Percentiles rank a stretch among this genome's conserved stretches.
phyloP scores from a whole-genome alignment of 1,140 invertebrate genomes.

The Diorhabda elongata region DNA sequence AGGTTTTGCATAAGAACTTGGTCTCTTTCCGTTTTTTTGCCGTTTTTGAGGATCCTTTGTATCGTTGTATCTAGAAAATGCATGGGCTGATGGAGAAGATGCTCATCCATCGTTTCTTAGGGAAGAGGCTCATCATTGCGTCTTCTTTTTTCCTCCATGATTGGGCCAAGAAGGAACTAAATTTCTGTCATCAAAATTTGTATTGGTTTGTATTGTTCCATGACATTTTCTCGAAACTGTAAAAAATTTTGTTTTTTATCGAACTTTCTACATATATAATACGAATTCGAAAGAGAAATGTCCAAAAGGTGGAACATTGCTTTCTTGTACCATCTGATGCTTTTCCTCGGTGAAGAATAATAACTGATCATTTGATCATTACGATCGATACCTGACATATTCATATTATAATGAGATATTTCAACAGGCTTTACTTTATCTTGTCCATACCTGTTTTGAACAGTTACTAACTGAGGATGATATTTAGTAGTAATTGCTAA shows the following conservation, averaged over 20 bases:
- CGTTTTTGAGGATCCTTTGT: too few species aligned
- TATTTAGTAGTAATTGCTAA: conserved; percentile 19
- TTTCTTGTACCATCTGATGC: conserved; percentile 19
- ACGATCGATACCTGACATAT: neutral
- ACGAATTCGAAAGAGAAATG: conserved; percentile 14
- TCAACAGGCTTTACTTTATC: conserved; percentile 18
- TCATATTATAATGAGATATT: conserved; percentile 6
- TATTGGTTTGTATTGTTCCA: neutral
- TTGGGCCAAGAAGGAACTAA: conserved; percentile 3
- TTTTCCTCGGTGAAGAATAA: conserved; percentile 13
- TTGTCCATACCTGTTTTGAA: conserved; percentile 12
- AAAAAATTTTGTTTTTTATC: neutral
- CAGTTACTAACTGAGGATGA: conserved; percentile 13
- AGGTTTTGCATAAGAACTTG: too few species aligned
- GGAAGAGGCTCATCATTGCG: too few species aligned
- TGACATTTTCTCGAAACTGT: conserved; percentile 5
- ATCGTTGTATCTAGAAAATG: too few species aligned
- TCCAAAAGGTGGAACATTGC: conserved; percentile 18
- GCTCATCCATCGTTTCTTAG: too few species aligned
- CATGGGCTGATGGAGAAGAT: too few species aligned
- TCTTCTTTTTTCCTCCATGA: neutral
- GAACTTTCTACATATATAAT: conserved; percentile 12
- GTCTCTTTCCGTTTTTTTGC: too few species aligned
- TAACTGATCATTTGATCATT: conserved; percentile 14
- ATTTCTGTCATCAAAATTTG: conserved; percentile 5